A percentile compares a stretch with the other conserved stretches of the same genome.
These are phyloP conservation scores for Brenthis daphne DNA, from an alignment of 2,888 invertebrate genomes.

Conservation along the genomic window DNA sequence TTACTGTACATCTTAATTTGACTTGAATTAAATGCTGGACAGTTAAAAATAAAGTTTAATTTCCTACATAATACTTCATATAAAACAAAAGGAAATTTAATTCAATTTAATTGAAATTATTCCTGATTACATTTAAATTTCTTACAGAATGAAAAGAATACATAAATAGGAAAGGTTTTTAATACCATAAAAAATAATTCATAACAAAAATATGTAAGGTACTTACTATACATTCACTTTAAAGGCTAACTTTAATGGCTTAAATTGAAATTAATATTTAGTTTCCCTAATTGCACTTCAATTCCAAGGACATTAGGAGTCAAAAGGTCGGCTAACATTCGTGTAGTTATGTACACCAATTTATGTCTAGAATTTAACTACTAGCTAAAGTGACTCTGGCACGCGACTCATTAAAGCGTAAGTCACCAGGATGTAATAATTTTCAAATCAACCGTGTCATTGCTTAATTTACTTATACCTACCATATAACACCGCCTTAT, in stretches of 20 bases:
- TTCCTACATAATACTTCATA: too few relatives aligned
- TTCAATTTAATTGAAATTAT: too few relatives aligned
- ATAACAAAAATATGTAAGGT: too few relatives aligned
- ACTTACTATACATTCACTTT: too few relatives aligned
- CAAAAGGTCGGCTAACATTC: neutral
- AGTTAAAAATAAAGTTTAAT: neutral
- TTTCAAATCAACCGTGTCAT: conserved; percentile 26
- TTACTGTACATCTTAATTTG: conserved; percentile 28
- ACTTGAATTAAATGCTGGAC: conserved; percentile 3
- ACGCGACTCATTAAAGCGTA: conserved; percentile 28
- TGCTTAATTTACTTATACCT: conserved; percentile 15
- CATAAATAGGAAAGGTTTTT: too few relatives aligned
- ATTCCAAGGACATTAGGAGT: neutral
- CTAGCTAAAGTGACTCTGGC: conserved; percentile 26
- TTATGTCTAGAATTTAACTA: conserved; percentile 22
- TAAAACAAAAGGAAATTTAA: too few relatives aligned
- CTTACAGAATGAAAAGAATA: too few relatives aligned
- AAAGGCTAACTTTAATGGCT: neutral
- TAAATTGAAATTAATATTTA: neutral
- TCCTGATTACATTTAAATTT: too few relatives aligned
- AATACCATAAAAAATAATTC: too few relatives aligned
- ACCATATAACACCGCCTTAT: neutral
- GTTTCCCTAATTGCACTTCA: neutral
- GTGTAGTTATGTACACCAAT: conserved; percentile 6
- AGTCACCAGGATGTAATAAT: conserved; percentile 27